Conservation (phyloP, 2,888 invertebrate genomes). For the Pammene fasciana region DNA sequence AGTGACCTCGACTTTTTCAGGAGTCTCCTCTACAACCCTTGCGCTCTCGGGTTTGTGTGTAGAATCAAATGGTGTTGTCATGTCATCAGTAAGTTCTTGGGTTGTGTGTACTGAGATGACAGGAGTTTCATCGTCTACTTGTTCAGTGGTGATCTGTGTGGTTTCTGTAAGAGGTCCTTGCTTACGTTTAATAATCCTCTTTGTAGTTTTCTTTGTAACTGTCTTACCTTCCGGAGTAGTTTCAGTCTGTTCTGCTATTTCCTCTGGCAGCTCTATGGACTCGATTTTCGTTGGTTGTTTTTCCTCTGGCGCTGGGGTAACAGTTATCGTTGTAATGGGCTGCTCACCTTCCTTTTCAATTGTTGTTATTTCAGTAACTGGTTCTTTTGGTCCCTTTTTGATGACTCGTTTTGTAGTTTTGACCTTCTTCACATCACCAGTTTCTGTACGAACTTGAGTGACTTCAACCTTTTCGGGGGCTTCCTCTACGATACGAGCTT, state of each 20-base stretch:
- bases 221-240: slow-evolving; percentile 11
- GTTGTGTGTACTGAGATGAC: not conserved
- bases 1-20: slow-evolving; percentile 1
- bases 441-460: slow-evolving; percentile 2
- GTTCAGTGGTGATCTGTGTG: slow-evolving; percentile 47
- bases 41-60: not conserved
- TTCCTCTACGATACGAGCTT: not conserved
- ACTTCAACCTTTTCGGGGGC: not conserved
- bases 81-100: not conserved
- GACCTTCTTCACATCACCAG: not conserved
- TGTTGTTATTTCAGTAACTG: slow-evolving; percentile 75
- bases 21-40: not conserved
- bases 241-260: not conserved
- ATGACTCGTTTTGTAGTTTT: not conserved
- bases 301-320: slow-evolving; percentile 49
- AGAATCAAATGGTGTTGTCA: not conserved
- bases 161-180: slow-evolving; percentile 57
- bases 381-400: slow-evolving; percentile 63
- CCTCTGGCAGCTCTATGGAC: slow-evolving; percentile 46
- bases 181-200: slow-evolving; percentile 59
- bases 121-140: not conserved
- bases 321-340: slow-evolving; percentile 58
- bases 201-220: not conserved
- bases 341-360: slow-evolving; percentile 67
- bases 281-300: slow-evolving; percentile 48